phyloP scores from a whole-genome alignment of 2,797 vertebrate genomes.

The Melanotaenia nigrans region DNA sequence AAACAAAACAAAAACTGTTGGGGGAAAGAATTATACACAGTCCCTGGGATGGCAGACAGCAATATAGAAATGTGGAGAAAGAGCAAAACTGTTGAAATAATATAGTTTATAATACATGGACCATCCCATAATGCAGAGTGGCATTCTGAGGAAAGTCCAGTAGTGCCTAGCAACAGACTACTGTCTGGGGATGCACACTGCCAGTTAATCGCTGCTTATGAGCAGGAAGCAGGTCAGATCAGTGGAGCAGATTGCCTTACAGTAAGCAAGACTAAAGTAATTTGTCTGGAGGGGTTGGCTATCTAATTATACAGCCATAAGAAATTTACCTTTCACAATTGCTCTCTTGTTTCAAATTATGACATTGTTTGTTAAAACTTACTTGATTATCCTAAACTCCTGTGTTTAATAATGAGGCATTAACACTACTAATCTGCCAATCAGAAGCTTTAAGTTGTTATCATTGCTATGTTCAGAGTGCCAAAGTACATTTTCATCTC shows the following conservation, averaged over 20 bases:
- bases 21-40: constrained; percentile 54
- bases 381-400: background rate
- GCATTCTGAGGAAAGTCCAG: constrained; percentile 44
- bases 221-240: constrained; percentile 41
- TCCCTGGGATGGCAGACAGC: constrained; percentile 25
- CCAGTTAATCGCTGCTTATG: constrained; percentile 51
- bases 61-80: constrained; percentile 21
- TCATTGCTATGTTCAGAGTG: background rate
- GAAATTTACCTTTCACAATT: background rate
- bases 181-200: constrained; percentile 43
- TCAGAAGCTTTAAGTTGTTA: background rate
- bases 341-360: background rate
- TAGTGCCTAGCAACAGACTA: constrained; percentile 42
- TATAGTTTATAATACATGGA: constrained; percentile 47
- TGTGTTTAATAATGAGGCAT: constrained; percentile 4
- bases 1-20: constrained; percentile 6
- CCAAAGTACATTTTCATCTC: background rate
- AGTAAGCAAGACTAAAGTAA: background rate
- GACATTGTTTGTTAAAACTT: constrained; percentile 2
- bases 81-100: constrained; percentile 57
- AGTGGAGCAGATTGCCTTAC: constrained; percentile 37
- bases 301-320: background rate
- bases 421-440: background rate
- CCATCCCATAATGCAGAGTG: constrained; percentile 12
- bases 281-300: constrained; percentile 15